Conservation (phyloP, 2,888 invertebrate species). For the Hecatera dysodea region DNA sequence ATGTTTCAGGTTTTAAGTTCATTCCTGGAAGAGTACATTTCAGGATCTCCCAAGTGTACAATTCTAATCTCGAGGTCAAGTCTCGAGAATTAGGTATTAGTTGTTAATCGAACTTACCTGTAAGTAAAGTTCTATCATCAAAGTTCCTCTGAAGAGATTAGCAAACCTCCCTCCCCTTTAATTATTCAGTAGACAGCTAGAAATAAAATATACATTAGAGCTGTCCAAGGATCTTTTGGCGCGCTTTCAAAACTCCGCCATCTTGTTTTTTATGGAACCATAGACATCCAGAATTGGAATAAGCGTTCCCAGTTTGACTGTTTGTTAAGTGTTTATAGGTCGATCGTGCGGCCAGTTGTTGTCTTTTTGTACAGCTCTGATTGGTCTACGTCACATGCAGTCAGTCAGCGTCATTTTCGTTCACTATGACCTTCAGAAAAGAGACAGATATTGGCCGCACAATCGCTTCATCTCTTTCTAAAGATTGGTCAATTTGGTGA, state of each 20-base stretch:
- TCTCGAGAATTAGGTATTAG: background rate
- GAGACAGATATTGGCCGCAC: background rate
- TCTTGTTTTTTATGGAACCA: background rate
- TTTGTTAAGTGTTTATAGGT: background rate
- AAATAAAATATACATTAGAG: constrained; percentile 4
- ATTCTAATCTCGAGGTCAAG: background rate
- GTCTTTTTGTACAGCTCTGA: background rate
- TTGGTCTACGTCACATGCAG: background rate
- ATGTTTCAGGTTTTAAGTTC: background rate
- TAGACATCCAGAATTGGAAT: background rate
- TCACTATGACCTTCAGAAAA: background rate
- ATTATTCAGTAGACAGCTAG: background rate
- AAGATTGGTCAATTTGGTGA: background rate
- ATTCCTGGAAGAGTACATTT: background rate
- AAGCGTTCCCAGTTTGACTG: background rate
- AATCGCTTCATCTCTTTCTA: background rate
- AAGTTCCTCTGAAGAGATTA: constrained; percentile 1
- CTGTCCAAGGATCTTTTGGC: constrained; percentile 1
- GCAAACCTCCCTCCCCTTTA: background rate
- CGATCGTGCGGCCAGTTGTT: background rate
- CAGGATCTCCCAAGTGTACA: background rate
- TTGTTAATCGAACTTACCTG: background rate
- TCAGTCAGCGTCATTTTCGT: background rate
- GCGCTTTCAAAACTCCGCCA: background rate
- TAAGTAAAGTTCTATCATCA: background rate